These are phyloP conservation scores for Corvus moneduloides DNA, from an alignment of 2,113 vertebrate species.

Conservation along the genomic window DNA sequence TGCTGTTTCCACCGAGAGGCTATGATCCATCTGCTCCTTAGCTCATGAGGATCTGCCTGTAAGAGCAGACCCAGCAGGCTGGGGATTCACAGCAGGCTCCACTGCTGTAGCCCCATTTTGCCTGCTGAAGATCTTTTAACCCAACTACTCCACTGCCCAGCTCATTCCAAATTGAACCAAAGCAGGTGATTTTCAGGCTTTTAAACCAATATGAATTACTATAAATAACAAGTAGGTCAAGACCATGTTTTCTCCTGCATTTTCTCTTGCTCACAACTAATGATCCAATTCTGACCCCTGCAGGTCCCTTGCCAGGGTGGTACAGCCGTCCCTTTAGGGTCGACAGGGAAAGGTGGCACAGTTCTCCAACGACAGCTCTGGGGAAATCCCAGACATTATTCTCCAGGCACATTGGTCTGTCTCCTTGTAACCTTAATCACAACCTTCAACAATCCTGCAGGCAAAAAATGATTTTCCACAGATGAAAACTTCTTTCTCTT, in stretches of 20 bases:
- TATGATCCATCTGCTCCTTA: neutral
- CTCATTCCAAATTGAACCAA: neutral
- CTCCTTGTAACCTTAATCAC: neutral
- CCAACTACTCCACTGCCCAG: neutral
- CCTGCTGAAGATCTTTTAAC: neutral
- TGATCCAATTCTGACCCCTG: neutral
- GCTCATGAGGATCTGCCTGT: neutral
- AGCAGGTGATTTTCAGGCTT: neutral
- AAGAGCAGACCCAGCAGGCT: neutral
- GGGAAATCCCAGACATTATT: neutral
- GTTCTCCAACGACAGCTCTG: accelerated
- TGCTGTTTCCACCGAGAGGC: neutral
- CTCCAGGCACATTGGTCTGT: neutral
- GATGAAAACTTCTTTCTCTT: neutral
- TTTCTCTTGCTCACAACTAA: neutral
- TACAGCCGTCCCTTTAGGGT: neutral
- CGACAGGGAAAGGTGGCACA: neutral
- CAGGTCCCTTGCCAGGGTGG: neutral
- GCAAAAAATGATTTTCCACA: neutral
- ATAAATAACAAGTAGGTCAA: neutral
- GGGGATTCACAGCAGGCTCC: neutral
- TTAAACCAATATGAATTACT: neutral
- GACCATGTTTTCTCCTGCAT: neutral
- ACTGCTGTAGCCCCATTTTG: neutral
- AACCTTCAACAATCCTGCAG: neutral